A percentile compares a stretch with the other conserved stretches of the same genome.
These are phyloP conservation scores for Chrysolina oricalcia DNA, from an alignment of 2,888 invertebrate genomes.

Conservation along the genomic window DNA sequence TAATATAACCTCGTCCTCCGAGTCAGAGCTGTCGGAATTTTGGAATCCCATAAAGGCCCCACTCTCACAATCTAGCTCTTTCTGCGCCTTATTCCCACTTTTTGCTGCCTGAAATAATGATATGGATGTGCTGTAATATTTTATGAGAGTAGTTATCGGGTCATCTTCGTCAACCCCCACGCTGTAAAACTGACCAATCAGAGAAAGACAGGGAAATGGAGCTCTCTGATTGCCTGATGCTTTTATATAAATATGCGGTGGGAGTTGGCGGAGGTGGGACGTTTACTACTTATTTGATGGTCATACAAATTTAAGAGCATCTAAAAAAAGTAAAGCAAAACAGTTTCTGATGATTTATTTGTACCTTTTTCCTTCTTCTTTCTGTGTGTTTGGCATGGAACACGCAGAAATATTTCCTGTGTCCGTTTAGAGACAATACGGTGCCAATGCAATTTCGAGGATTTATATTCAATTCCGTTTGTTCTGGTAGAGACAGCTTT, in stretches of 20 bases:
- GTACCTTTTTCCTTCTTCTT: slow-evolving; percentile 80
- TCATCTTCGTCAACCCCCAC: too few relatives aligned
- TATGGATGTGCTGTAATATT: neutral
- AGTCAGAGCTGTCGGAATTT: slow-evolving; percentile 78
- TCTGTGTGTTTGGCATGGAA: slow-evolving; percentile 98
- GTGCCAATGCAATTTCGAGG: slow-evolving; percentile 97
- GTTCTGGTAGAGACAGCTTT: slow-evolving; percentile 88
- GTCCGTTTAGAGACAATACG: slow-evolving; percentile 95
- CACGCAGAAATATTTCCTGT: slow-evolving; percentile 98
- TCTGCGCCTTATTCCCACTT: neutral
- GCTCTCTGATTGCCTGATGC: too few relatives aligned
- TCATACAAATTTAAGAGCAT: neutral
- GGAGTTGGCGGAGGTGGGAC: too few relatives aligned
- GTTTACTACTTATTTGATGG: too few relatives aligned
- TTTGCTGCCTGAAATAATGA: slow-evolving; percentile 10
- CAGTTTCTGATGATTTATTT: neutral
- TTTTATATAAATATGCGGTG: too few relatives aligned
- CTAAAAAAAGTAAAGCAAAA: neutral
- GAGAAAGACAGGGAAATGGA: too few relatives aligned
- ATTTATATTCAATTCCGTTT: slow-evolving; percentile 90
- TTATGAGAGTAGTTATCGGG: too few relatives aligned
- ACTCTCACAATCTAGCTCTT: slow-evolving; percentile 79
- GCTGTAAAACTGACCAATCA: too few relatives aligned
- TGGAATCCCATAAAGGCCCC: slow-evolving; percentile 92
- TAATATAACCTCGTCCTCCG: slow-evolving; percentile 73